Base-by-base conservation (phyloP, 2,888 invertebrate species). In the Seladonia tumulorum region DNA sequence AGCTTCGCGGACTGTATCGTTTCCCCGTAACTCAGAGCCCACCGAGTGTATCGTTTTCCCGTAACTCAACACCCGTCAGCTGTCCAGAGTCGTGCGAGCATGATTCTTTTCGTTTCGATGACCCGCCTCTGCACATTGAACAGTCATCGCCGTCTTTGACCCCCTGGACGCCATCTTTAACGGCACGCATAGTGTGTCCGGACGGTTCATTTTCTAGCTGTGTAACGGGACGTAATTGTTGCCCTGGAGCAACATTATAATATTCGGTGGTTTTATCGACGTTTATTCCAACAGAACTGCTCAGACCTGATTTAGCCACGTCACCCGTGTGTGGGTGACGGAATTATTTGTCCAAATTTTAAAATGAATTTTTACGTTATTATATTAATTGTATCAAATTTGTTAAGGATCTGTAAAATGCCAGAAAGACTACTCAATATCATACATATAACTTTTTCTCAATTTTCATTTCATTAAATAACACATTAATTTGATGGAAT, bases 11-110 rank as follows among this genome's bases (percentile, higher is more conserved):
- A n/a, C 60, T 57, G 66, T 29, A 81, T 75, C 71, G 53, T 76
- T 72, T 25, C 35, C 49, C 63, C 35, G 35, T 81, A 81, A 81
- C 45, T 81, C 81, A 72, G 45, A 22, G 63, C 35, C 53, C 45
- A 16, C 25, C 35, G 53, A 60, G 49, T 53, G 45, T 71, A 83
- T 81, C 63, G 63, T 83, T 76, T 66, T 39, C 42, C 39, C 81
- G 70, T 76, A 83, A 49, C 16, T 76, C 42, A 80, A 16, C 29
- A 18, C 29, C 22, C n/a, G 14, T 14, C 60, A 35, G 22, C 53
- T 35, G 42, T 22, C 42, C 7, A 16, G n/a, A n/a, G 49, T 73
- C 42, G 16, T 22, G 18, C 18, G 42, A 3, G 16, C 49, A 29
- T 16, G 4, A 14, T 29, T 10, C n/a, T 25, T 60, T 66, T 29